Evolutionary conservation across 1,140 invertebrate genomes (phyloP).

Genomic region (Armadillidium nasatum): DNA sequence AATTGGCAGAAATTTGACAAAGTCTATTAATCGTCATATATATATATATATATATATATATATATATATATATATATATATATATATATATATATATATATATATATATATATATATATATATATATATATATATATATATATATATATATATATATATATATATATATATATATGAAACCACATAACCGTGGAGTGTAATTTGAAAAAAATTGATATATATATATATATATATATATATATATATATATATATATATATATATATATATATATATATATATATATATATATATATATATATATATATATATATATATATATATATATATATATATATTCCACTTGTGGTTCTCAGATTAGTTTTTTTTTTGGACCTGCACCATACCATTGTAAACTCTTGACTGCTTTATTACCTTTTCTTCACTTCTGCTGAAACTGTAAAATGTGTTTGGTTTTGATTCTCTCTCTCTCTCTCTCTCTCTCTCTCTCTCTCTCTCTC

Average conservation of each 20-base stretch:
- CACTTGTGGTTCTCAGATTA: too few relatives aligned
- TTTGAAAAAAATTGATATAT: too few relatives aligned
- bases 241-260: slow-evolving; percentile 16
- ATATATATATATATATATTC: too few relatives aligned
- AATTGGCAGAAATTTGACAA: too few relatives aligned
- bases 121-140: background rate
- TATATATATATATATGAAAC: slow-evolving; percentile 9
- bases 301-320: slow-evolving; percentile 19
- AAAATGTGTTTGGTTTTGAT: too few relatives aligned
- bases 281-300: slow-evolving; percentile 21
- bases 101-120: slow-evolving; percentile 6
- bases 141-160: slow-evolving; percentile 9
- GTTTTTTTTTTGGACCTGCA: too few relatives aligned
- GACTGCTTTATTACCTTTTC: too few relatives aligned
- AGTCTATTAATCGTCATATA: too few relatives aligned
- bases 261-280: slow-evolving; percentile 9
- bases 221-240: slow-evolving; percentile 22
- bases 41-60: slow-evolving; percentile 8
- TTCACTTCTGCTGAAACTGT: too few relatives aligned
- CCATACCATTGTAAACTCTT: too few relatives aligned
- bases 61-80: slow-evolving; percentile 6
- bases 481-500: too few relatives aligned
- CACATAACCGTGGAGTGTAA: background rate
- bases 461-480: too few relatives aligned
- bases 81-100: slow-evolving; percentile 6